Evolutionary conservation across 2,888 invertebrate genomes (phyloP), one percentile per base, ranked within the genome.

Genomic region (Ochropleura plecta): DNA sequence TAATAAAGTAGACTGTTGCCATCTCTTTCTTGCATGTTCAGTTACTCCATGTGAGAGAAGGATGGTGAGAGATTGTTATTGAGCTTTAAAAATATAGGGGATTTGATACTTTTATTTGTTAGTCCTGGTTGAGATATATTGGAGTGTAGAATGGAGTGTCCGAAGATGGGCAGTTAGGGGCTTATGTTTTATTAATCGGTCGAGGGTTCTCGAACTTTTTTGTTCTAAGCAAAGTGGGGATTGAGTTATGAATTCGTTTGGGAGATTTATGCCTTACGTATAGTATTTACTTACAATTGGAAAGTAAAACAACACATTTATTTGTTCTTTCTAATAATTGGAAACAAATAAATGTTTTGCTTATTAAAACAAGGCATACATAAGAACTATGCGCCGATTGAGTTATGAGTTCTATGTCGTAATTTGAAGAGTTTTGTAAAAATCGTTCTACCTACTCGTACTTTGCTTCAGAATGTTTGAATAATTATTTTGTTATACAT

Each of bases 1-100:
- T 95, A 94, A 94, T 94, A 93, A 92, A 95, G 94, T 93, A 93
- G 92, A 82, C 44, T 70, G 57, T n/a, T 18, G 48, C 83, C 79
- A 73, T 94, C 92, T 78, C 85, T 86, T 76, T 93, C 82, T 66
- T 18, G 5, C 62, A 6, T 73, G 42, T 3, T 3, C 3, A 2
- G 0, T 20, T 20, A 2, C 6, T 10, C 10, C 9, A 18, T 7
- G 70, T 12, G 20, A 18, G 73, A 84, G 67, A 42, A n/a, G 7
- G 81, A 81, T 1, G 16, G 53, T 0, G 42, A 55, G 49, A 60
- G 70, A 66, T 73, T 82, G 78, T 85, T 84, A 82, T 86, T 82
- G 86, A 81, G 82, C 70, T 81, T 81, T 81, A 76, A 85, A 81
- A 82, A 81, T 85, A 77, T 85, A 69, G 75, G 79, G 71, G 67